Conservation (phyloP, 2,797 vertebrate species). For the Poecile montanus region DNA sequence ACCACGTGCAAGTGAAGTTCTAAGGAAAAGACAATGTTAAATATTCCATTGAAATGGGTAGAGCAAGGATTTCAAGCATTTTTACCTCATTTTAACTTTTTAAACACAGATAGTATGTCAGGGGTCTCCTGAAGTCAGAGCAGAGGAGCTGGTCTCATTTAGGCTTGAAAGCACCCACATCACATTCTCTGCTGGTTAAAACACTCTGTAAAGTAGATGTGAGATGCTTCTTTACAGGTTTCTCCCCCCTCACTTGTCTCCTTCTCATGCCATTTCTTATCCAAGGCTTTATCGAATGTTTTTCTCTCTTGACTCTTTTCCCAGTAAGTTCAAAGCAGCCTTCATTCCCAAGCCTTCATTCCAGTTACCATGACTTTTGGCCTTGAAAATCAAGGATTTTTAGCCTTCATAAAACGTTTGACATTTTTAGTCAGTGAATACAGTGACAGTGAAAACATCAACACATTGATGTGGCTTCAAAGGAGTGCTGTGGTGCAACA, state of each 20-base stretch:
- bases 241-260: neutral
- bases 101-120: neutral
- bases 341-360: neutral
- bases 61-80: neutral
- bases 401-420: neutral
- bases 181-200: neutral
- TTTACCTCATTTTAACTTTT: neutral
- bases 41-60: neutral
- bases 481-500: neutral
- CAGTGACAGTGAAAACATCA: neutral
- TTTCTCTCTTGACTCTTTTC: conserved; percentile 8
- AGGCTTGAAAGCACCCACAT: neutral
- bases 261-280: neutral
- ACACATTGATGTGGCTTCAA: neutral
- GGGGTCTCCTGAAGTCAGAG: neutral
- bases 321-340: neutral
- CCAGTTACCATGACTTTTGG: neutral
- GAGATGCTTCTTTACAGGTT: neutral
- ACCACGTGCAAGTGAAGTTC: neutral
- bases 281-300: neutral
- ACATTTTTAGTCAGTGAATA: neutral
- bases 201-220: neutral
- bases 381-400: neutral
- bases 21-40: neutral
- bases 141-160: neutral